Evolutionary conservation across 2,797 vertebrate genomes (phyloP), one percentile per base, ranked within the genome.

Genomic region (Limosa lapponica): DNA sequence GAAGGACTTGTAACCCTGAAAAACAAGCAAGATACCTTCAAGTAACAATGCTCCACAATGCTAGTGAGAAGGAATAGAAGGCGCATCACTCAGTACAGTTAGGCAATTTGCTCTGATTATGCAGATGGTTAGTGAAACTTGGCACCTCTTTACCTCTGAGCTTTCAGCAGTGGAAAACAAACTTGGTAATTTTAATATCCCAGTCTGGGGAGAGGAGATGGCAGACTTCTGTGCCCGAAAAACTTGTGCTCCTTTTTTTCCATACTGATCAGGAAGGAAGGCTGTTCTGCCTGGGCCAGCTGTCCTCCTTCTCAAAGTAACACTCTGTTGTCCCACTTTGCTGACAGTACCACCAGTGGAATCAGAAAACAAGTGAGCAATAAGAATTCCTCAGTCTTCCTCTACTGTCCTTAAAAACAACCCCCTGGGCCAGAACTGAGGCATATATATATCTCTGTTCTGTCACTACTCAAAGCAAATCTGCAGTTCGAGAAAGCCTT

Each of bases 41-140:
- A 87, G 83, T 71, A 77, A 59, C 57, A 46, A 41, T 32, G 57
- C 34, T 55, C 84, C 87, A 80, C 74, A 54, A 17, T 6, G 64
- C 86, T 18, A 57, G 52, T 4, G 6, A 90, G 84, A 64, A 83
- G 85, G 58, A 89, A 44, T 0, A 51, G 70, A 95, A 91, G 43
- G 34, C 82, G 82, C 85, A 87, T 75, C 88, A 67, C 88, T 92
- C 64, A 44, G 84, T 81, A 92, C 93, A 93, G 87, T 93, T 90
- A 89, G 72, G 69, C 64, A 90, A 92, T 81, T 94, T 96, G 89
- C 55, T 94, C 44, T 84, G 71, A 94, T 93, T 91, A 96, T 93
- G 62, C 65, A 90, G 74, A 95, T 72, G 54, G 83, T 69, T 95
- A 62, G 48, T 77, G 87, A 93, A 96, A 92, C 71, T 92, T 92